Evolutionary conservation across 2,888 invertebrate species (phyloP).

Genomic region (Chorisops tibialis): DNA sequence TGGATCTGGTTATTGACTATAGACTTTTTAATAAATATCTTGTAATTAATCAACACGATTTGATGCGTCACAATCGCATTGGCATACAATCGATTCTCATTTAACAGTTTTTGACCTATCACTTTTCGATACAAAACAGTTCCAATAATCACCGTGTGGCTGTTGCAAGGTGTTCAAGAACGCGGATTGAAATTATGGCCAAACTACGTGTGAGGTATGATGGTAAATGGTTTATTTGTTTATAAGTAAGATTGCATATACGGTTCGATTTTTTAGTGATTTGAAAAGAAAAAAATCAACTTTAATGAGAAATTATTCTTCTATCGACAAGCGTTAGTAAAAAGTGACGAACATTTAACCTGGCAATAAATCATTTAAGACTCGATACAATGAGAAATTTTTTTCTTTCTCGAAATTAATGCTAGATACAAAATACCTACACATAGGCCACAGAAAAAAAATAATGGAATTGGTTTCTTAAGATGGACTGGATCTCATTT

Average conservation of each 20-base stretch:
- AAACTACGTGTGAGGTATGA: constrained; percentile 23
- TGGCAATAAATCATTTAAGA: constrained; percentile 20
- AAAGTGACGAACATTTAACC: constrained; percentile 10
- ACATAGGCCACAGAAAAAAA: neutral
- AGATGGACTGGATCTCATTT: constrained; percentile 13
- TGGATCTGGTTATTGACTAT: neutral
- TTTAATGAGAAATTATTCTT: constrained; percentile 23
- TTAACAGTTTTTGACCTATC: constrained; percentile 25
- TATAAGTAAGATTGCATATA: too few species aligned
- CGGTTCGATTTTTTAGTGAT: neutral
- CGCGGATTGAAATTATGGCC: constrained; percentile 5
- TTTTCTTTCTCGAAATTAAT: constrained; percentile 8
- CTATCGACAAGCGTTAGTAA: constrained; percentile 3
- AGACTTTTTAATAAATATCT: constrained; percentile 10
- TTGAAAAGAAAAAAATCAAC: too few species aligned
- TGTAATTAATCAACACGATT: constrained; percentile 19
- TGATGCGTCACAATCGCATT: constrained; percentile 23
- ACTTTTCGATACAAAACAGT: constrained; percentile 13
- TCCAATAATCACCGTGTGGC: neutral
- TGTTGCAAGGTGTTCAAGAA: constrained; percentile 3
- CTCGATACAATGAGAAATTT: constrained; percentile 11
- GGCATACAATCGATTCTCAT: constrained; percentile 24
- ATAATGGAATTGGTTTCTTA: neutral
- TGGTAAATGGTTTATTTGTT: too few species aligned
- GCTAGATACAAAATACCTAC: constrained; percentile 21